Base-by-base conservation (phyloP, 1,140 invertebrate genomes). In the Coptotermes formosanus region DNA sequence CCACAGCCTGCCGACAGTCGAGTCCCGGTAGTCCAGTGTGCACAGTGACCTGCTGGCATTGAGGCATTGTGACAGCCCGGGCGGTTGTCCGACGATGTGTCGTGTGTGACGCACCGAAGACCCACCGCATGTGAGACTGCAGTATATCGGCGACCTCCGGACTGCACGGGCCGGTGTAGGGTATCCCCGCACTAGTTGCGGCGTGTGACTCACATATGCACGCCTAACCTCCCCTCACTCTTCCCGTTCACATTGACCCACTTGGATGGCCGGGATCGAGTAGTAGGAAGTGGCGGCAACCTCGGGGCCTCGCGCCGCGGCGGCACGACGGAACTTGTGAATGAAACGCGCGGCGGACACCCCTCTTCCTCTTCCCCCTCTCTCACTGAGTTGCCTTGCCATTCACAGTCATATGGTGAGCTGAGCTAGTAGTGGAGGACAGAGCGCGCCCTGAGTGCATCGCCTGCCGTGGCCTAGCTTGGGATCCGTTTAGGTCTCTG, bases 281-380 rank as follows among this genome's bases (percentile, higher is more conserved):
- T 12, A 64, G 59, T 12, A 64, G 64, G 64, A 30, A 75, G 64
- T 75, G 64, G 16, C 25, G 64, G 64, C 64, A 75, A 75, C 64
- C 64, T 75, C 64, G 64, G 64, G 64, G 64, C 64, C 64, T 75
- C 64, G 64, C 64, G 64, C 64, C 64, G 64, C 64, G 64, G 64
- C 64, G 64, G 64, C 64, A 75, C 64, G 64, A 75, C 64, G 64
- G 64, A 75, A 75, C 64, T 75, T 75, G 14, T 75, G 64, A 75
- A 75, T 75, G 64, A 75, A 75, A 75, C n/a, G 64, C n/a, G 64
- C 64, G 38, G 52, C 52, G 52, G 52, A 55, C 52, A 55, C 52
- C 19, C 52, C 52, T 12, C 52, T 55, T 55, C 52, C 52, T 25
- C 64, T 9, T 9, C 25, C 25, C 25, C 64, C n/a, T 25, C n/a